phyloP scores from a whole-genome alignment of 2,113 vertebrate species.

The Oryzias javanicus region DNA sequence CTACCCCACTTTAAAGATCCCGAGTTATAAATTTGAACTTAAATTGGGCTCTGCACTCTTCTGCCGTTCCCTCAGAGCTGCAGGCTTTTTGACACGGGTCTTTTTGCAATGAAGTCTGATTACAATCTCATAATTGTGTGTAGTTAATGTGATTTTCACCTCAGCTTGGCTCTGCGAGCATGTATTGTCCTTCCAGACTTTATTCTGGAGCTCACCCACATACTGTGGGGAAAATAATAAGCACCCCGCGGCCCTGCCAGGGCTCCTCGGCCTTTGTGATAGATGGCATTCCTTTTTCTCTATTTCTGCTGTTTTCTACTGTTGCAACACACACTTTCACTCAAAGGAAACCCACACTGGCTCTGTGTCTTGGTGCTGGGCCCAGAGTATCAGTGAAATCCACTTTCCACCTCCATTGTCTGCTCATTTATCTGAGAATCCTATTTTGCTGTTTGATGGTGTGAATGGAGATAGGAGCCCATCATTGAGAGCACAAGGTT shows the following conservation, averaged over 20 bases:
- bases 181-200: conserved; percentile 18
- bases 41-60: too few species aligned
- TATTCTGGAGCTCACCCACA: conserved; percentile 46
- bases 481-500: conserved; percentile 70
- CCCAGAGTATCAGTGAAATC: conserved; percentile 59
- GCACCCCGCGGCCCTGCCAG: conserved; percentile 48
- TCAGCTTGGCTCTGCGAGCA: conserved; percentile 27
- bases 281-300: conserved; percentile 56
- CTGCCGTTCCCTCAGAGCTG: not conserved
- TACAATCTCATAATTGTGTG: not conserved
- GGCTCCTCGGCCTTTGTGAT: conserved; percentile 57
- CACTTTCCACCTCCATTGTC: conserved; percentile 43
- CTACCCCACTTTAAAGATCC: too few species aligned
- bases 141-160: conserved; percentile 22
- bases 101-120: conserved; percentile 4
- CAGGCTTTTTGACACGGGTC: not conserved
- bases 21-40: too few species aligned
- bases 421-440: conserved; percentile 69
- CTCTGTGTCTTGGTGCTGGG: conserved; percentile 17
- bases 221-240: conserved; percentile 58
- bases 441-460: conserved; percentile 67
- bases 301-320: conserved; percentile 46
- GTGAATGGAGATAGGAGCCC: conserved; percentile 61
- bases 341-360: conserved; percentile 17
- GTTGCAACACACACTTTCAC: conserved; percentile 21